Conservation (phyloP, 2,113 vertebrate species). For the Proteles cristata region DNA sequence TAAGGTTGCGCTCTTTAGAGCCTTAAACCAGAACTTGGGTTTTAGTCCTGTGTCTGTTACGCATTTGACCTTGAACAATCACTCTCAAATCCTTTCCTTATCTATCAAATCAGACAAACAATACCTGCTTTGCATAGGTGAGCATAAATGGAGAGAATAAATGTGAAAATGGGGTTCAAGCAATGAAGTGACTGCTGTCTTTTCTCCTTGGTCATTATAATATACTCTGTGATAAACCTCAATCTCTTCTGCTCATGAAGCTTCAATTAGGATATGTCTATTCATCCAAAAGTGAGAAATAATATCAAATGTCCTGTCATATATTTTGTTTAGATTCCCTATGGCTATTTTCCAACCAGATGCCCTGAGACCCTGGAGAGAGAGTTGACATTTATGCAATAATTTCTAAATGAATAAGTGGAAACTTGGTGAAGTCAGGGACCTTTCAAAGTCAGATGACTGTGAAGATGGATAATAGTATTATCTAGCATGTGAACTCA, state of each 20-base stretch:
- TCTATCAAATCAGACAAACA: neutral
- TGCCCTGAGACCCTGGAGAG: neutral
- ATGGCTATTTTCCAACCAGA: conserved; percentile 4
- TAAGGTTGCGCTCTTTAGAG: neutral
- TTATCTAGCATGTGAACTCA: neutral
- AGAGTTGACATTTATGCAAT: neutral
- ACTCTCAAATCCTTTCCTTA: neutral
- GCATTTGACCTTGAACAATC: neutral
- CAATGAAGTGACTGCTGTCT: neutral
- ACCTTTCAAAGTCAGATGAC: neutral
- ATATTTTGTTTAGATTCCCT: neutral
- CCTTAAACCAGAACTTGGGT: neutral
- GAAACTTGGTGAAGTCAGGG: neutral
- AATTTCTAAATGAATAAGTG: neutral
- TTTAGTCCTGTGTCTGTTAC: neutral
- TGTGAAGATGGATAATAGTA: neutral
- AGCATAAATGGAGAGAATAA: neutral
- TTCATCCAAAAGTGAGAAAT: neutral
- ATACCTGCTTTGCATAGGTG: neutral
- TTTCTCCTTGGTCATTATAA: neutral
- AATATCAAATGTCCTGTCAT: neutral
- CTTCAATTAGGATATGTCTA: neutral
- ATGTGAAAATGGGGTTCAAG: neutral
- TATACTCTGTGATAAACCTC: neutral
- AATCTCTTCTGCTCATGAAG: neutral